Evolutionary conservation across 2,888 invertebrate species (phyloP).

Genomic region (Diloba caeruleocephala): DNA sequence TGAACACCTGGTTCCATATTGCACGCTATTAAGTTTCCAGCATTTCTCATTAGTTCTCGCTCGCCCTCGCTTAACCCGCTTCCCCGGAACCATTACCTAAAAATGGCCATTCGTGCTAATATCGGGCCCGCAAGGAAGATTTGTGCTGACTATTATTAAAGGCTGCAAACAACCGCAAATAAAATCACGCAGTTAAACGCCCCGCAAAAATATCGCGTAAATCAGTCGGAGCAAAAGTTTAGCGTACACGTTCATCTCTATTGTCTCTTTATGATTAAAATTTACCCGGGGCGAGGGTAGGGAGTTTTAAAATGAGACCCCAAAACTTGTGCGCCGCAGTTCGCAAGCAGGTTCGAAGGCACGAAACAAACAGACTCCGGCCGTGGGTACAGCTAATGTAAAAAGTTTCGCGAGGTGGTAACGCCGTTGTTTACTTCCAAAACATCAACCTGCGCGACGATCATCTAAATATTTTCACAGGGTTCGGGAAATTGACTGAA

Average conservation of each 20-base stretch:
- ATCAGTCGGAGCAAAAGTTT: conserved; percentile 73
- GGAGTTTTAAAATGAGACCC: conserved; percentile 82
- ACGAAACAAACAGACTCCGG: conserved; percentile 79
- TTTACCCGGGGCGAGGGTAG: conserved; percentile 69
- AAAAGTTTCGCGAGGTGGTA: conserved; percentile 78
- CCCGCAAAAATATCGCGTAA: conserved; percentile 68
- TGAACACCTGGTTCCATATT: conserved; percentile 49
- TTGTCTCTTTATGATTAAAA: conserved; percentile 86
- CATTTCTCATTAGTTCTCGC: conserved; percentile 52
- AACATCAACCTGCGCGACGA: conserved; percentile 72
- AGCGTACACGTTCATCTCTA: conserved; percentile 73
- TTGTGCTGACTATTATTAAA: conserved; percentile 57
- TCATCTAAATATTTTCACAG: conserved; percentile 59
- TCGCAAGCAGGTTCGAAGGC: conserved; percentile 74
- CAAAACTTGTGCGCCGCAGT: conserved; percentile 79
- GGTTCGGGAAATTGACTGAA: conserved; percentile 21
- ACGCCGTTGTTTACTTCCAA: conserved; percentile 77
- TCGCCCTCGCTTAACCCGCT: conserved; percentile 51
- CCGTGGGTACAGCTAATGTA: conserved; percentile 77
- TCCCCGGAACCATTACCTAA: conserved; percentile 51
- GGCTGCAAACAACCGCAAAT: conserved; percentile 57
- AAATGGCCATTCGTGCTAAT: conserved; percentile 52
- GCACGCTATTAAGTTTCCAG: conserved; percentile 49
- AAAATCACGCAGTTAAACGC: conserved; percentile 56
- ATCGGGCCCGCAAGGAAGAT: conserved; percentile 49